Evolutionary conservation across 2,113 vertebrate genomes (phyloP).

Genomic region (Fulica atra): DNA sequence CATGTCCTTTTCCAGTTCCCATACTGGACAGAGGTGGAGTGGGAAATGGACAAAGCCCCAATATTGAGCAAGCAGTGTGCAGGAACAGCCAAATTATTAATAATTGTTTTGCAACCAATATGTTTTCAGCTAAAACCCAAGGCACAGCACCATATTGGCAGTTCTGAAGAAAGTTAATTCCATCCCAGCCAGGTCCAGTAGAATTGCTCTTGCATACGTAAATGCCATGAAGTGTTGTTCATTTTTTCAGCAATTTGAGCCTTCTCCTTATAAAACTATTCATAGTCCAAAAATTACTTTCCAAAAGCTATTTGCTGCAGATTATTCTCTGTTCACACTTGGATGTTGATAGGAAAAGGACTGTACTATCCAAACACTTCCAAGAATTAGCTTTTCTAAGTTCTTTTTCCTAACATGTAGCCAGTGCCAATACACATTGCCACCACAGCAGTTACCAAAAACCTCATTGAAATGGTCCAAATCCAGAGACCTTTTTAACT

Average conservation of each 20-base stretch:
- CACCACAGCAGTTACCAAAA: not conserved
- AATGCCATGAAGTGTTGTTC: not conserved
- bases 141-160: not conserved
- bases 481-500: not conserved
- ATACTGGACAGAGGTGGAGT: accelerated
- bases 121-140: not conserved
- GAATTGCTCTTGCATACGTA: not conserved
- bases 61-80: not conserved
- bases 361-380: not conserved
- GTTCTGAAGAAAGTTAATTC: not conserved
- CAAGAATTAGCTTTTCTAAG: not conserved
- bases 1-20: not conserved
- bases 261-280: not conserved
- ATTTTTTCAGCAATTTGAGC: not conserved
- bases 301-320: not conserved
- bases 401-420: not conserved
- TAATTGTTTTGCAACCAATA: not conserved
- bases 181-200: not conserved
- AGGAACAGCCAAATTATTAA: not conserved
- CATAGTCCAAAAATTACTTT: not conserved
- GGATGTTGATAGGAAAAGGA: not conserved
- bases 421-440: accelerated
- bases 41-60: not conserved
- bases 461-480: not conserved
- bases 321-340: not conserved